Evolutionary conservation across 2,797 vertebrate genomes (phyloP), one percentile per base, ranked within the genome.

Genomic region (Sebastes cheni): DNA sequence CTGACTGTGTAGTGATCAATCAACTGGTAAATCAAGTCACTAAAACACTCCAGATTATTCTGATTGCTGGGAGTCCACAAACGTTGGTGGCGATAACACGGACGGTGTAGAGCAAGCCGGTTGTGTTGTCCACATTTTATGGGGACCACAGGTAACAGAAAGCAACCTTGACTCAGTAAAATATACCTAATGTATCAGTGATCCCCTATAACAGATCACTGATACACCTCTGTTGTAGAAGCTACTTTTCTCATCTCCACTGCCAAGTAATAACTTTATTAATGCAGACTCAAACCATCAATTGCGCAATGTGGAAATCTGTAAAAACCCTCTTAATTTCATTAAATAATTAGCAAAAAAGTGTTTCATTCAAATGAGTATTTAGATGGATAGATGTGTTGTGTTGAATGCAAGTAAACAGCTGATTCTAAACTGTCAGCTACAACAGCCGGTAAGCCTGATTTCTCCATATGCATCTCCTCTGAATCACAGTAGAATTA

Each of bases 371-470:
- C 46, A 20, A 50, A 50, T 50, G 46, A 50, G 46, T 20, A 50
- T 50, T 61, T 32, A 69, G 55, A 46, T 32, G 55, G 34, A 75
- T 30, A 39, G 34, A 60, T 66, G 56, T 66, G 25, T 64, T 39
- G 50, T 20, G 50, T 66, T 72, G 22, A 73, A 59, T 36, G 16
- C 5, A 61, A 67, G 36, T 16, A 25, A 58, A 5, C 42, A 68
- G 69, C 75, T 83, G 83, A 69, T 22, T 79, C 56, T 56, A 82
- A 82, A 59, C 75, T 83, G 79, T 80, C 84, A 84, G 69, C 59
- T 42, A 3, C 72, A 90, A 77, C 87, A 91, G 86, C 90, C 87
- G 87, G 75, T 79, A 42, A 60, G 59, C 70, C 71, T 81, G 75
- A 69, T 46, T 70, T 58, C 55, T 83, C 71, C 75, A 73, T 77